Conservation (phyloP, 2,113 vertebrate species). For the Poeciliopsis turrubarensis region DNA sequence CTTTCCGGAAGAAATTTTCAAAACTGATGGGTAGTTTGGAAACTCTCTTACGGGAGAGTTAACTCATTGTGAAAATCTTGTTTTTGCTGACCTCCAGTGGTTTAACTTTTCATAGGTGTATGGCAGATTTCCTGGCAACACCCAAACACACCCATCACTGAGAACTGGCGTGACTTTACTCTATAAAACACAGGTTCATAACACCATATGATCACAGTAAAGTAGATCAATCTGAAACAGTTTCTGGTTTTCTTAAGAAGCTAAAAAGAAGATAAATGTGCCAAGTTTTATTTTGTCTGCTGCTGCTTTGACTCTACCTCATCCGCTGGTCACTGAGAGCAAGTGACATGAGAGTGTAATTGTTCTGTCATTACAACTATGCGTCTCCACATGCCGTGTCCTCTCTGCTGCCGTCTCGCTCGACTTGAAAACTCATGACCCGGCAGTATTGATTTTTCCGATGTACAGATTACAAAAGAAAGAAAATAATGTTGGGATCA, state of each 20-base stretch:
- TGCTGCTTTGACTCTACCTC: not conserved
- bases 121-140: not conserved
- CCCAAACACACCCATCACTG: not conserved
- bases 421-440: slow-evolving; percentile 13
- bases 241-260: slow-evolving; percentile 1
- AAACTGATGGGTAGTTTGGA: not conserved
- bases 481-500: slow-evolving; percentile 15
- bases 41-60: not conserved
- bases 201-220: not conserved
- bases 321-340: slow-evolving; percentile 22
- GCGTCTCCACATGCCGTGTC: slow-evolving; percentile 43
- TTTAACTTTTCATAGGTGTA: not conserved
- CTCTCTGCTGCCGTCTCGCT: slow-evolving; percentile 23
- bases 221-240: slow-evolving; percentile 12
- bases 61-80: not conserved
- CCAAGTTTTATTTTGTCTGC: slow-evolving; percentile 20
- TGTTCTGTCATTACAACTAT: slow-evolving; percentile 64
- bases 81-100: slow-evolving; percentile 12
- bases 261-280: slow-evolving; percentile 22
- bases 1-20: not conserved
- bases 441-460: slow-evolving; percentile 40
- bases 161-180: too few relatives aligned
- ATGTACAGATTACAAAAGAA: slow-evolving; percentile 44
- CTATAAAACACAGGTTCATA: not conserved
- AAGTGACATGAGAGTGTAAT: slow-evolving; percentile 57